These are phyloP conservation scores for Montipora foliosa DNA, from an alignment of 64 coral and sea anemone genomes.

Conservation along the genomic window DNA sequence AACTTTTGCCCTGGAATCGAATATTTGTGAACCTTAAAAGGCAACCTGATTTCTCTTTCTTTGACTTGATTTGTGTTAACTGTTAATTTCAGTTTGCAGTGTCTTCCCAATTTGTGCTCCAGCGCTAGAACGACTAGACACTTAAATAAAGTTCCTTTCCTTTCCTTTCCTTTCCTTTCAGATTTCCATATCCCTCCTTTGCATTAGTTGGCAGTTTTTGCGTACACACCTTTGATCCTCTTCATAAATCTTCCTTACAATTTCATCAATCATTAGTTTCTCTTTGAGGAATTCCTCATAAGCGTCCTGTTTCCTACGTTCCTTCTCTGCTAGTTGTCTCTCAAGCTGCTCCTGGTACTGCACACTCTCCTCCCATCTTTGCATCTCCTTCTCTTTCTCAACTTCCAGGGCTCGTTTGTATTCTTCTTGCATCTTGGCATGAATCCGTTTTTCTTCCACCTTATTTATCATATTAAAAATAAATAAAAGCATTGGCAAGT, in stretches of 20 bases:
- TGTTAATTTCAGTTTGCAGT: too few species aligned
- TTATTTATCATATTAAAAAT: background rate
- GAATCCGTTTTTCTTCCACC: conserved; percentile 80
- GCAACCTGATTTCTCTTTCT: too few species aligned
- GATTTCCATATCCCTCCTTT: too few species aligned
- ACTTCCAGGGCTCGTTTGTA: conserved; percentile 83
- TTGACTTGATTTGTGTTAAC: too few species aligned
- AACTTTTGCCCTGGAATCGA: too few species aligned
- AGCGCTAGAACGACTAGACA: too few species aligned
- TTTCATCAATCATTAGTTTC: conserved; percentile 99
- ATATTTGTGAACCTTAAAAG: too few species aligned
- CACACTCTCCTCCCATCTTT: conserved; percentile 94
- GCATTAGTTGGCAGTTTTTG: background rate
- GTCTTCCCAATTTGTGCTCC: too few species aligned
- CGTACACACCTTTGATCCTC: conserved; percentile 89
- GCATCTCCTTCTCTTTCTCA: conserved; percentile 83
- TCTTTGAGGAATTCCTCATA: conserved; percentile 99
- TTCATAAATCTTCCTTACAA: conserved; percentile 99
- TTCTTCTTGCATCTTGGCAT: conserved; percentile 86
- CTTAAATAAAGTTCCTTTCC: too few species aligned
- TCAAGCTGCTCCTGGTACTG: conserved; percentile 93
- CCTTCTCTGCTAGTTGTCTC: conserved; percentile 87
- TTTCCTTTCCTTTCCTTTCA: too few species aligned
- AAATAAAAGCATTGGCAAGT: background rate
- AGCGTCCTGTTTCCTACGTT: conserved; percentile 88